These are phyloP conservation scores for Motacilla tschutschensis DNA, from an alignment of 2,113 vertebrate species.

Conservation along the genomic window DNA sequence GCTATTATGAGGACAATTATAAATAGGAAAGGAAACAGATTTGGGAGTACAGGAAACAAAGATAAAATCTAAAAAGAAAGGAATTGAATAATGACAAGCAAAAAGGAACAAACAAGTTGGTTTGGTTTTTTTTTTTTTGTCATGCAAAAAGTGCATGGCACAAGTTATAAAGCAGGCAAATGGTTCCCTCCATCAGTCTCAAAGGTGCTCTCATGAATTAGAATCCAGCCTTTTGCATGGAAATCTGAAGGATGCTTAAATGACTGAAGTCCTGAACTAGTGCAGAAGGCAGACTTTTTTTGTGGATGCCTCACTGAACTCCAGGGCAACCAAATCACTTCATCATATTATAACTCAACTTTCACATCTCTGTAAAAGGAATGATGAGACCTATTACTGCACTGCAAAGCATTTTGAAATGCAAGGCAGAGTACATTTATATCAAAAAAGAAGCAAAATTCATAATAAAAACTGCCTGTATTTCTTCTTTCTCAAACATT, in stretches of 20 bases:
- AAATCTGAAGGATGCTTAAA: not conserved
- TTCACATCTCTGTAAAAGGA: not conserved
- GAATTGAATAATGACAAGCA: not conserved
- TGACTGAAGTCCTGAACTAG: not conserved
- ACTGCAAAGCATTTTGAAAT: not conserved
- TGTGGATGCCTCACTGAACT: not conserved
- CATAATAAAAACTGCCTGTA: not conserved
- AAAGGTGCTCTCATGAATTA: not conserved
- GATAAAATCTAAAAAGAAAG: not conserved
- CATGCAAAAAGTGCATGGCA: rapidly evolving
- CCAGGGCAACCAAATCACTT: not conserved
- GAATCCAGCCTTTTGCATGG: not conserved
- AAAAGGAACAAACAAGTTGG: not conserved
- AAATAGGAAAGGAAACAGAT: not conserved
- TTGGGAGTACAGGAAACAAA: not conserved
- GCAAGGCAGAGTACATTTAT: not conserved
- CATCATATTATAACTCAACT: not conserved
- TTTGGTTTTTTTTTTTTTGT: not conserved
- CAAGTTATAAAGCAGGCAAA: not conserved
- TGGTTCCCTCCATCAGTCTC: not conserved
- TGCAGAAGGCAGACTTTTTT: not conserved
- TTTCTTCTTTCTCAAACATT: not conserved
- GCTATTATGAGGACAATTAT: not conserved
- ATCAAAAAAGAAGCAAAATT: not conserved
- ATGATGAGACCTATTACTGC: not conserved